These are phyloP conservation scores for Drosophila simulans DNA, from an alignment of 1,140 invertebrate species.

Conservation along the genomic window DNA sequence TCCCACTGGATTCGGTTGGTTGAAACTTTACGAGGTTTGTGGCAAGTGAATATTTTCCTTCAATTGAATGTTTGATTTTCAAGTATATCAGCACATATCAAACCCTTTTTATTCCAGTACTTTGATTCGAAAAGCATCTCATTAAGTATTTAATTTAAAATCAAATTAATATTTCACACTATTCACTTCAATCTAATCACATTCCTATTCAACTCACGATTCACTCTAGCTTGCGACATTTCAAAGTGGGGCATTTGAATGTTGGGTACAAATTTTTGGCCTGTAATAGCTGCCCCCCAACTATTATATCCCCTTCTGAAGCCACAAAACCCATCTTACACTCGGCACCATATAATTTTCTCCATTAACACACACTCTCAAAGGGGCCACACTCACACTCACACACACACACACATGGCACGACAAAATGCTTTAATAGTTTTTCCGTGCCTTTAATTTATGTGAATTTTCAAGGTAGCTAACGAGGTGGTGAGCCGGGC, in stretches of 20 bases:
- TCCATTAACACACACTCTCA: constrained; percentile 59
- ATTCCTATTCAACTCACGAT: not conserved
- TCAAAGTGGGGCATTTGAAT: not conserved
- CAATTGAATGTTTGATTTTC: not conserved
- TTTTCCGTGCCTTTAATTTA: constrained; percentile 80
- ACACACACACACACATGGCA: constrained; percentile 19
- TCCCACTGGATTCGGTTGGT: not conserved
- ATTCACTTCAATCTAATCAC: not conserved
- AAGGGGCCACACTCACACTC: not conserved
- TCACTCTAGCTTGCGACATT: not conserved
- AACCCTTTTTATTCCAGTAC: too few relatives aligned
- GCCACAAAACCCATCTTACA: not conserved
- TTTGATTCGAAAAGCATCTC: too few relatives aligned
- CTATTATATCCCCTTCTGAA: constrained; percentile 14
- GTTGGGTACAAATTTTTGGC: constrained; percentile 10
- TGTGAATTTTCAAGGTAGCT: constrained; percentile 67
- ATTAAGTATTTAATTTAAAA: too few relatives aligned
- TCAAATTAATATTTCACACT: too few relatives aligned
- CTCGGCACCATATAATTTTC: constrained; percentile 59
- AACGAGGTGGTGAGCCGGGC: constrained; percentile 12
- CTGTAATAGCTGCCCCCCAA: constrained; percentile 13
- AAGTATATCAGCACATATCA: too few relatives aligned
- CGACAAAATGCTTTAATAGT: constrained; percentile 77
- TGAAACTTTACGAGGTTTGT: constrained; percentile 1
- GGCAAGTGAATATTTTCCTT: not conserved